phyloP scores from a whole-genome alignment of 2,113 vertebrate genomes.

The Struthio camelus region DNA sequence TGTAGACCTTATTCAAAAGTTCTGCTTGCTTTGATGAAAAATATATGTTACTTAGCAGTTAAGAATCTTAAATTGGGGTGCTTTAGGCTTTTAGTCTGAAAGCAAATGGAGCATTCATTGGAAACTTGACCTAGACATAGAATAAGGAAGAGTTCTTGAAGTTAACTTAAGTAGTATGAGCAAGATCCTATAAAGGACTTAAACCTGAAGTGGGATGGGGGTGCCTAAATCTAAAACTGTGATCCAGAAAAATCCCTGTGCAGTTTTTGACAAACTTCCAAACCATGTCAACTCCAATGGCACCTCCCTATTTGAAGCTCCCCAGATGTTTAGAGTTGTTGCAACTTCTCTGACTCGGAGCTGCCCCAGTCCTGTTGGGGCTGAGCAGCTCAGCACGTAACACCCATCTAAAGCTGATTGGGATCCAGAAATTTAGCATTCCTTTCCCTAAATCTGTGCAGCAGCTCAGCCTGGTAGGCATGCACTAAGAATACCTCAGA shows the following conservation, averaged over 20 bases:
- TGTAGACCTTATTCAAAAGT: not conserved
- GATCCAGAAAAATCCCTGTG: not conserved
- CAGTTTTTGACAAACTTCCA: not conserved
- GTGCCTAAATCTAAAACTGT: not conserved
- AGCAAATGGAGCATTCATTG: not conserved
- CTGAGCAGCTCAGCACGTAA: not conserved
- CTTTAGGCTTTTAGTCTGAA: not conserved
- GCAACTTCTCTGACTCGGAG: not conserved
- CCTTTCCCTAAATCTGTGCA: not conserved
- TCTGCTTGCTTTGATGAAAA: slow-evolving; percentile 8
- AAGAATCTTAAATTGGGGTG: not conserved
- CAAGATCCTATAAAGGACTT: not conserved
- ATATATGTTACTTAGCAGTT: not conserved
- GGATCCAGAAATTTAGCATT: not conserved
- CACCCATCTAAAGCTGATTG: not conserved
- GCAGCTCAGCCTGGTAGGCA: not conserved
- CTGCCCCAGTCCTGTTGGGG: not conserved
- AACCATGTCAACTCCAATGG: not conserved
- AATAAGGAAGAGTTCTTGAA: not conserved
- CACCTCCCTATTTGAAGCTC: not conserved
- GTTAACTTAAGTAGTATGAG: not conserved
- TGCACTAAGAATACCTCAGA: not conserved
- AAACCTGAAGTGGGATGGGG: not conserved
- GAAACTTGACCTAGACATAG: not conserved
- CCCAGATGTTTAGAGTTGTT: not conserved